phyloP scores from a whole-genome alignment of 2,113 vertebrate species.

The Alouatta palliata region DNA sequence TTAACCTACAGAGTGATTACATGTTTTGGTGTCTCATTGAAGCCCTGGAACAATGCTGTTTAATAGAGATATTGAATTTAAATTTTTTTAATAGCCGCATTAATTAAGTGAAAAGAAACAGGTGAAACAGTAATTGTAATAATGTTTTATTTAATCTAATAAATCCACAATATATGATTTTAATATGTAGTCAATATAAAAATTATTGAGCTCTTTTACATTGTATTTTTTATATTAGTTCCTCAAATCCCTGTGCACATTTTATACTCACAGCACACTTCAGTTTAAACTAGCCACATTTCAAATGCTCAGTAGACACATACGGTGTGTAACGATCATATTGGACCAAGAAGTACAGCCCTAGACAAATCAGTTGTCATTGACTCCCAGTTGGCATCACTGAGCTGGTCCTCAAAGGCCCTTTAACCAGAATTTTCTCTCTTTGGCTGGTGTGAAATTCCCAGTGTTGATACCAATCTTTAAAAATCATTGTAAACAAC shows the following conservation, averaged over 20 bases:
- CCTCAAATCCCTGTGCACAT: background rate
- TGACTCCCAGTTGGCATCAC: background rate
- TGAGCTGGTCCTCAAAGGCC: background rate
- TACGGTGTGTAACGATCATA: rapidly evolving
- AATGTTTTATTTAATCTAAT: background rate
- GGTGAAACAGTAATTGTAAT: background rate
- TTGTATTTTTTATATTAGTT: background rate
- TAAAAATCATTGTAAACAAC: background rate
- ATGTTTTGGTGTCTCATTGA: background rate
- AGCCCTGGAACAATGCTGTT: background rate
- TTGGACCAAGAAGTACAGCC: background rate
- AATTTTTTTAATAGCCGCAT: background rate
- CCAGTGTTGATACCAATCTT: background rate
- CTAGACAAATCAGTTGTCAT: too few species aligned
- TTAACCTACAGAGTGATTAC: background rate
- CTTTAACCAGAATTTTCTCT: background rate
- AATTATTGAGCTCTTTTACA: background rate
- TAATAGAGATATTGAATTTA: background rate
- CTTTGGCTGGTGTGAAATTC: background rate
- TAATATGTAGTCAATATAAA: background rate
- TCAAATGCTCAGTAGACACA: background rate
- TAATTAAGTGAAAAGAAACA: conserved; percentile 34
- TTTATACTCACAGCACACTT: background rate
- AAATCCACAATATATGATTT: background rate
- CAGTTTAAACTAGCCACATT: background rate